Evolutionary conservation across 1,140 invertebrate genomes (phyloP), one percentile per base, ranked within the genome.

Genomic region (Dolichoris vasculosae): DNA sequence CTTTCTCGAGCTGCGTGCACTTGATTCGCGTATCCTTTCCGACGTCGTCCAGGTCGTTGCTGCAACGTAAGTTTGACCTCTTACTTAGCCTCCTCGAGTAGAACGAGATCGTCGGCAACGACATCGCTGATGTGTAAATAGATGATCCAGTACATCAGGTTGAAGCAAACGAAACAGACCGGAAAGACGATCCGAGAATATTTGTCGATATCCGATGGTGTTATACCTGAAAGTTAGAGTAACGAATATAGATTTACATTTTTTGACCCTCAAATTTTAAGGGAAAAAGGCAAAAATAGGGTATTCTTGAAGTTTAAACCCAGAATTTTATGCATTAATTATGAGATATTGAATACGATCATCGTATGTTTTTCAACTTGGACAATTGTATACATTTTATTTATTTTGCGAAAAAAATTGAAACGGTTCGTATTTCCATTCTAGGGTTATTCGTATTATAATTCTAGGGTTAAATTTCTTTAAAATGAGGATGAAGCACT

Each of bases 121-220:
- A 98, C 97, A 94, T 98, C 97, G 89, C 97, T 98, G 91, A 99
- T 98, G 95, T 98, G 97, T 88, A 98, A 94, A 91, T 99, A 99
- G 89, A 99, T 98, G 92, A 98, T 98, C 98, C 98, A 99, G 93
- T 99, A 99, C 97, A 98, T 98, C 79, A 99, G 95, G 93, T 99
- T 99, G 95, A 99, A 99, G 94, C 98, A 98, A 87, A 98, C 97
- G 94, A 99, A 99, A 94, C 97, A 98, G 75, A 99, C 97, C 13
- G 98, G 98, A 93, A 99, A 99, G 89, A 98, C 97, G 92, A 98
- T 98, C 90, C 98, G 95, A 55, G 97, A 98, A 91, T 99, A 98
- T 94, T 98, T 99, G 95, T 99, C 98, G 93, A 99, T 98, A 94
- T 98, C 98, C 90, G 97, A 98, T 73, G 98, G 97, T 87, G 97